Conservation (phyloP, 2,113 vertebrate species). For the Gobio gobio region DNA sequence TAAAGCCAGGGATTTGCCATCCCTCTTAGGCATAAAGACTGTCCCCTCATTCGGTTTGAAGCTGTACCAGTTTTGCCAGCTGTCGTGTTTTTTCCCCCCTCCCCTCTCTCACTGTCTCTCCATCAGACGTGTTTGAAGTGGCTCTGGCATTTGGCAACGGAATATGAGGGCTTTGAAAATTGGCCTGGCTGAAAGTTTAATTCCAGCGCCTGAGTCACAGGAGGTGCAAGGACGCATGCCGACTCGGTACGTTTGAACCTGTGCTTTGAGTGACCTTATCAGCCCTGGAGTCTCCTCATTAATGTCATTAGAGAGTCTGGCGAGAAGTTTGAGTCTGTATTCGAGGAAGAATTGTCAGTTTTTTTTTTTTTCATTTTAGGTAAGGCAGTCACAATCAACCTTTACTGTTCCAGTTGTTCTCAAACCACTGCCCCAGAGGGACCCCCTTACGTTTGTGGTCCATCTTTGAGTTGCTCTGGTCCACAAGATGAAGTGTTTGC, state of each 20-base stretch:
- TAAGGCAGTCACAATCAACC: conserved; percentile 19
- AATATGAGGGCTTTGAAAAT: conserved; percentile 68
- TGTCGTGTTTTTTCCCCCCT: conserved; percentile 35
- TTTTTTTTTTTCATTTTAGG: neutral
- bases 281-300: conserved; percentile 11
- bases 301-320: conserved; percentile 20
- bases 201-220: conserved; percentile 32
- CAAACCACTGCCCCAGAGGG: conserved; percentile 8
- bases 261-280: conserved; percentile 34
- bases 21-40: conserved; percentile 67
- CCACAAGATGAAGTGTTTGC: conserved; percentile 62
- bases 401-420: conserved; percentile 28
- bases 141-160: conserved; percentile 68
- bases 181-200: conserved; percentile 50
- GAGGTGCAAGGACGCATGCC: conserved; percentile 25
- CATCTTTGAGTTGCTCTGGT: conserved; percentile 20
- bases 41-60: conserved; percentile 71
- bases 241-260: conserved; percentile 26
- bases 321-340: neutral
- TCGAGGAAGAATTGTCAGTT: neutral
- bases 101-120: conserved; percentile 30
- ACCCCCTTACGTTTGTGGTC: conserved; percentile 19
- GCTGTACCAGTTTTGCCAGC: conserved; percentile 70
- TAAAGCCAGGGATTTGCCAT: conserved; percentile 65
- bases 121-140: conserved; percentile 59